These are phyloP conservation scores for Mystacides longicornis DNA, from an alignment of 2,888 invertebrate genomes.

Conservation along the genomic window DNA sequence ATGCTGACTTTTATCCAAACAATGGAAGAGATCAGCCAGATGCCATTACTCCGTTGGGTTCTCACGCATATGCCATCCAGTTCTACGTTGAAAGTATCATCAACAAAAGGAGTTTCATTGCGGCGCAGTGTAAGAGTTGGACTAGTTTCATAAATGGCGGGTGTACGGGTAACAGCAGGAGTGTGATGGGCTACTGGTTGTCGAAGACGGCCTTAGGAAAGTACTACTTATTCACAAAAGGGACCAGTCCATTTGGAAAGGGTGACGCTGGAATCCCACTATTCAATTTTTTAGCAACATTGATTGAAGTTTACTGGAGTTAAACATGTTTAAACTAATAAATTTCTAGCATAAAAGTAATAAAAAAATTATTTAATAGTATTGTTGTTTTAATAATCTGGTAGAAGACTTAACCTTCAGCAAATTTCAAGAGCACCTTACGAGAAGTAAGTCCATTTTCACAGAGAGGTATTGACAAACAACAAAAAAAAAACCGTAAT, in stretches of 20 bases:
- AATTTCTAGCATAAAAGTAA: too few relatives aligned
- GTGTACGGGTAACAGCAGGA: not conserved
- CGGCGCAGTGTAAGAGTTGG: not conserved
- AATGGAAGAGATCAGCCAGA: conserved; percentile 37
- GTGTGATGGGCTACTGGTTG: not conserved
- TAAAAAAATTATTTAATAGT: too few relatives aligned
- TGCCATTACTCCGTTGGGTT: conserved; percentile 34
- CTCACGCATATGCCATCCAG: conserved; percentile 37
- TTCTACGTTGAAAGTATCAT: conserved; percentile 34
- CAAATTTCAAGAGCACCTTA: too few relatives aligned
- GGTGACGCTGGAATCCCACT: not conserved
- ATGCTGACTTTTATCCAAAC: conserved; percentile 42
- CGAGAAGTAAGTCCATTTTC: too few relatives aligned
- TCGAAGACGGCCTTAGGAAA: not conserved
- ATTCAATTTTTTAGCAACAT: not conserved
- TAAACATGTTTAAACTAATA: too few relatives aligned
- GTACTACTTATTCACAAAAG: not conserved
- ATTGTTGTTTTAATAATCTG: too few relatives aligned
- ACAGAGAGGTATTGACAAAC: too few relatives aligned
- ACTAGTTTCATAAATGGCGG: not conserved
- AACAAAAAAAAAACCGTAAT: too few relatives aligned
- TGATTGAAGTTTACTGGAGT: too few relatives aligned
- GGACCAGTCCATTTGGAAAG: not conserved
- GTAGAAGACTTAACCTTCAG: too few relatives aligned
- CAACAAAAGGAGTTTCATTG: not conserved